Conservation (phyloP, 2,113 vertebrate genomes). For the Patagioenas fasciata region DNA sequence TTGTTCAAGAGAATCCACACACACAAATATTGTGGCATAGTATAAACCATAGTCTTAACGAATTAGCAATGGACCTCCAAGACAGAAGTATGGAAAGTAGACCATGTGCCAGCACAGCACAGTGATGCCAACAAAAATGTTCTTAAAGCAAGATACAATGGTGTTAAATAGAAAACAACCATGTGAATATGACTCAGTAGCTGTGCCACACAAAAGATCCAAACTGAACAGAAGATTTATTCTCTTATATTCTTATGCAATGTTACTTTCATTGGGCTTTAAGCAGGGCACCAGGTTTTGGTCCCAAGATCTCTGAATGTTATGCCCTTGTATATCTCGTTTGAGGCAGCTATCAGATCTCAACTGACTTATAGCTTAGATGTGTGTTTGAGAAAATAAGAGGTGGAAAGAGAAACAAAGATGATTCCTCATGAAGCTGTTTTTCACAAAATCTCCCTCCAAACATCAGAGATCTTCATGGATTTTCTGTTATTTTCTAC, state of each 20-base stretch:
- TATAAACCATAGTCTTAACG: not conserved
- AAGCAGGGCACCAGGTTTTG: not conserved
- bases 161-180: not conserved
- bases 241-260: not conserved
- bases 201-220: not conserved
- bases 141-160: not conserved
- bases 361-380: not conserved
- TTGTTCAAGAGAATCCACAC: not conserved
- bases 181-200: not conserved
- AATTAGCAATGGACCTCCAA: not conserved
- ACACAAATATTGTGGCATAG: not conserved
- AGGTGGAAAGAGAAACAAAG: not conserved
- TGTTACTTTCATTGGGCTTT: not conserved
- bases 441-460: not conserved
- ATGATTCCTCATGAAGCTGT: not conserved
- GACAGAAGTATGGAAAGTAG: not conserved
- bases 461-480: not conserved
- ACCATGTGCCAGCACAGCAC: rapidly evolving
- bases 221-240: not conserved
- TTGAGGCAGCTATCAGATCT: not conserved
- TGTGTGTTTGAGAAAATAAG: not conserved
- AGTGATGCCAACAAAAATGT: not conserved
- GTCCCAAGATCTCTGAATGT: not conserved
- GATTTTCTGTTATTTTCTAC: not conserved
- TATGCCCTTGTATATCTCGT: not conserved